Conservation (phyloP, 2,888 invertebrate species). For the Cenopis cana region DNA sequence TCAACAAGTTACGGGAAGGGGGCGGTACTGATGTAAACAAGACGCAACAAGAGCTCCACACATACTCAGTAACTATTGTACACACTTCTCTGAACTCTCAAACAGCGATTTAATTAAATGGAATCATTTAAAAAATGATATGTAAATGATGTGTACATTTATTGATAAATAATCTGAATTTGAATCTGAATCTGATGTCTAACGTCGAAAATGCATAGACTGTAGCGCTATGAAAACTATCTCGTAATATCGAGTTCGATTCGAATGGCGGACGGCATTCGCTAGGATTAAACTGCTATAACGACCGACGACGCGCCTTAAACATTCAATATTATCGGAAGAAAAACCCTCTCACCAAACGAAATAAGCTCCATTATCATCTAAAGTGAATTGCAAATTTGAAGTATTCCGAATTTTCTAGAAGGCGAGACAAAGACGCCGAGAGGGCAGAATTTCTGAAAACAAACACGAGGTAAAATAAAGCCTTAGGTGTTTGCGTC, state of each 20-base stretch:
- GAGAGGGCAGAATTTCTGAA: slow-evolving; percentile 31
- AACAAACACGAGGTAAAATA: slow-evolving; percentile 41
- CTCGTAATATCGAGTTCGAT: slow-evolving; percentile 13
- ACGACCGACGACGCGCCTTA: slow-evolving; percentile 14
- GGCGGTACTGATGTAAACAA: no score
- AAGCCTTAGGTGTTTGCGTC: slow-evolving; percentile 42
- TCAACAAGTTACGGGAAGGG: no score
- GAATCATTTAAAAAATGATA: no score
- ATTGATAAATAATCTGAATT: no score
- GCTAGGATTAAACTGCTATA: slow-evolving; percentile 10
- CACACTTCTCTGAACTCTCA: background rate
- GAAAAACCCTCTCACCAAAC: slow-evolving; percentile 39
- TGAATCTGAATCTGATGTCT: no score
- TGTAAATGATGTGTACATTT: no score
- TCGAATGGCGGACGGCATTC: background rate
- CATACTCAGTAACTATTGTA: background rate
- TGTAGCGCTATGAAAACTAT: slow-evolving; percentile 8
- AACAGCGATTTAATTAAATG: background rate
- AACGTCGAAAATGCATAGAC: slow-evolving; percentile 1
- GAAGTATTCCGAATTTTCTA: slow-evolving; percentile 31
- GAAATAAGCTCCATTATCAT: slow-evolving; percentile 42
- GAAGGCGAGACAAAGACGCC: slow-evolving; percentile 19
- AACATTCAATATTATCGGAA: slow-evolving; percentile 40
- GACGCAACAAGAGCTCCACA: no score
- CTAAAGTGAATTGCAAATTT: slow-evolving; percentile 44